Percentiles rank a stretch among this genome's conserved stretches.
Conservation (phyloP, 2,888 invertebrate species). For the Scaptodrosophila latifasciaeformis region DNA sequence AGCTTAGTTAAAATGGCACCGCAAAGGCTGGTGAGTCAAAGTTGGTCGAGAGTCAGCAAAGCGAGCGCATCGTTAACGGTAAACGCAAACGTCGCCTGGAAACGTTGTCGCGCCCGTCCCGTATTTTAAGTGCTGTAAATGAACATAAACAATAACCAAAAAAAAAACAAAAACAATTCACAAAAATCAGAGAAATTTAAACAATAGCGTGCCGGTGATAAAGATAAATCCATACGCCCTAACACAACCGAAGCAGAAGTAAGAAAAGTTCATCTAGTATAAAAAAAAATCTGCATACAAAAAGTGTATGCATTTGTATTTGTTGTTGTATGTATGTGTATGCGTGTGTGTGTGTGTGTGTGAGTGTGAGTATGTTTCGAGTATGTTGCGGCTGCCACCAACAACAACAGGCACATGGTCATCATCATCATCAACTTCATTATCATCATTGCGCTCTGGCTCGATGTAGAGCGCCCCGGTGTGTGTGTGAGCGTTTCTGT, state of each 20-base stretch:
- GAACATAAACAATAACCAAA: neutral
- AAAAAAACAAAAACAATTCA: neutral
- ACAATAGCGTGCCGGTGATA: neutral
- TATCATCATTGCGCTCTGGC: too few species aligned
- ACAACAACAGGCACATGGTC: too few species aligned
- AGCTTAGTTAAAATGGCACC: constrained; percentile 21
- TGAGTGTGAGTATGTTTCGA: neutral
- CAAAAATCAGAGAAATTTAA: too few species aligned
- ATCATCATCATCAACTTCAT: too few species aligned
- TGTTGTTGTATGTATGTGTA: neutral
- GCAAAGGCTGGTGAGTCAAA: too few species aligned
- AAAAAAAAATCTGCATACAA: neutral
- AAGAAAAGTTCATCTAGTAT: neutral
- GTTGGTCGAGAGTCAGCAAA: constrained; percentile 31
- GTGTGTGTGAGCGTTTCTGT: too few species aligned
- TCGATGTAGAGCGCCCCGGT: too few species aligned
- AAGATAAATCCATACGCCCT: too few species aligned
- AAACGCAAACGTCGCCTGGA: neutral
- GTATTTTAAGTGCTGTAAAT: constrained; percentile 1
- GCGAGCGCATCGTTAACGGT: constrained; percentile 4
- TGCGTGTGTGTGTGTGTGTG: constrained; percentile 1
- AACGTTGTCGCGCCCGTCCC: neutral
- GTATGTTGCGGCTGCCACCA: too few species aligned
- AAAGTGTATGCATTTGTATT: constrained; percentile 2
- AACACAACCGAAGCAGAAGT: neutral